Evolutionary conservation across 2,888 invertebrate genomes (phyloP).

Genomic region (Caenorhabditis plicata): DNA sequence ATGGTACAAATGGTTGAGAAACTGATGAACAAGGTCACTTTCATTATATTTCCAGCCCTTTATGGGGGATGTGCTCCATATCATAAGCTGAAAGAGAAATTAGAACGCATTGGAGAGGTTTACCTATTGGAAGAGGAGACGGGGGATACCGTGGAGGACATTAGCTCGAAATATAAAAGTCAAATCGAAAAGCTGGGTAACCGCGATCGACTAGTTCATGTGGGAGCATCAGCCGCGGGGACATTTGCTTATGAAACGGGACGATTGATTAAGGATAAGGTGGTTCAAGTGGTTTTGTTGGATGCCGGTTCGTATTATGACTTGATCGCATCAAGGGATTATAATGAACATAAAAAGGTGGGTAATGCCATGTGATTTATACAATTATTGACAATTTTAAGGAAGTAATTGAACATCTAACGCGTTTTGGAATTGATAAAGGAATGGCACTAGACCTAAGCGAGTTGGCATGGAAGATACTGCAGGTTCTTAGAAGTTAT

Average conservation of each 20-base stretch:
- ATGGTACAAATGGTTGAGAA: conserved; percentile 3
- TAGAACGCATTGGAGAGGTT: background rate
- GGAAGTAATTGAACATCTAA: conserved; percentile 14
- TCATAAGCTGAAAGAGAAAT: conserved; percentile 1
- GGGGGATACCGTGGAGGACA: conserved; percentile 8
- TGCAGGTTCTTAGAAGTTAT: conserved; percentile 18
- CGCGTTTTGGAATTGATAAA: conserved; percentile 6
- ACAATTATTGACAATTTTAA: background rate
- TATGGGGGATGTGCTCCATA: conserved; percentile 27
- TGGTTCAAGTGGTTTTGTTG: background rate
- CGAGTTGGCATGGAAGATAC: conserved; percentile 14
- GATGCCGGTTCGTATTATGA: conserved; percentile 30
- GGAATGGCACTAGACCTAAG: background rate
- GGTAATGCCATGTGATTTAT: background rate
- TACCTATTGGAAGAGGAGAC: conserved; percentile 11
- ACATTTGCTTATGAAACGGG: conserved; percentile 31
- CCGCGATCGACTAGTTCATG: conserved; percentile 2
- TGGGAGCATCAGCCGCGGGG: conserved; percentile 45
- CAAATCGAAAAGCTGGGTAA: conserved; percentile 14
- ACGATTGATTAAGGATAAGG: background rate
- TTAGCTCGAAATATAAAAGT: conserved; percentile 7
- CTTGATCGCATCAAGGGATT: conserved; percentile 6
- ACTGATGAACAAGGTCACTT: background rate
- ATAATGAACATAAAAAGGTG: conserved; percentile 15
- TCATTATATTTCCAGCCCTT: conserved; percentile 18